phyloP scores from a whole-genome alignment of 2,113 vertebrate species.

The Centrocercus urophasianus region DNA sequence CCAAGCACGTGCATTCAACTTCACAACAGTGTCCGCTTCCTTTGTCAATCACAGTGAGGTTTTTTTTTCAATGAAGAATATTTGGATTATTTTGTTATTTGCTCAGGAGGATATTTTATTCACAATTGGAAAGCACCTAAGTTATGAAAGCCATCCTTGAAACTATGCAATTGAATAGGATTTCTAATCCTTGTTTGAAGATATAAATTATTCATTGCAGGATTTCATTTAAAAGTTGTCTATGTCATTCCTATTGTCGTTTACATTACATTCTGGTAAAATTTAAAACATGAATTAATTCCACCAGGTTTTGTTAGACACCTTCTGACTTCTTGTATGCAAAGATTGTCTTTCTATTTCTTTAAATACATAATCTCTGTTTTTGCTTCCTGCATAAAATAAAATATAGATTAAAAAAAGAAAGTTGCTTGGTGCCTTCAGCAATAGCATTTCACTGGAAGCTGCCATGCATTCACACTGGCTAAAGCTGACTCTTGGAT shows the following conservation, averaged over 20 bases:
- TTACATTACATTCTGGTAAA: conserved; percentile 44
- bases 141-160: conserved; percentile 63
- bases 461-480: neutral
- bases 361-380: neutral
- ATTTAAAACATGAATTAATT: conserved; percentile 54
- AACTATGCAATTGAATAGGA: conserved; percentile 52
- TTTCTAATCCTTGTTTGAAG: conserved; percentile 67
- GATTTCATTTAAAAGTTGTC: conserved; percentile 72
- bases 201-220: conserved; percentile 75
- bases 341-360: conserved; percentile 23
- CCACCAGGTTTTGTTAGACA: conserved; percentile 23
- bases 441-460: neutral
- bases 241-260: conserved; percentile 28
- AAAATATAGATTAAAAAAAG: conserved; percentile 5
- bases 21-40: neutral
- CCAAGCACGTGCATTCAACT: neutral
- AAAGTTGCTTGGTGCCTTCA: neutral
- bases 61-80: conserved; percentile 26
- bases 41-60: neutral
- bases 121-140: conserved; percentile 58
- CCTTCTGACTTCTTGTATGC: neutral
- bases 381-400: neutral
- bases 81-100: conserved; percentile 66
- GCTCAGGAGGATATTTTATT: conserved; percentile 44
- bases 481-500: neutral